Conservation (phyloP, 2,113 vertebrate genomes). For the Carlito syrichta region DNA sequence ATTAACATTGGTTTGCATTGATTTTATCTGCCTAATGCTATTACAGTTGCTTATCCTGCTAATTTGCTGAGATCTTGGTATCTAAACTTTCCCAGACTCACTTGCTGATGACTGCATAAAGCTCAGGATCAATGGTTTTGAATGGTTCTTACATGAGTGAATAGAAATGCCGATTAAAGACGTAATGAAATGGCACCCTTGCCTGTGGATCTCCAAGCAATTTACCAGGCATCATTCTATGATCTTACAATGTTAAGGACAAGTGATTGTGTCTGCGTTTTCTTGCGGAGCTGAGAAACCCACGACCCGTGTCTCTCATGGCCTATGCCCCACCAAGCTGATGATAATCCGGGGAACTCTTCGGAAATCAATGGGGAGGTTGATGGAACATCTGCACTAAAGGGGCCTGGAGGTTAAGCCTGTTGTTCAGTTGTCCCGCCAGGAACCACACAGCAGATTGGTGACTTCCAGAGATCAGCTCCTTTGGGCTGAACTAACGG, state of each 20-base stretch:
- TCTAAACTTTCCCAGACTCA: slow-evolving; percentile 43
- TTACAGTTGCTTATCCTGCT: neutral
- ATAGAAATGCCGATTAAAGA: slow-evolving; percentile 51
- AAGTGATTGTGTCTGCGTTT: slow-evolving; percentile 54
- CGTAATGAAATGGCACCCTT: slow-evolving; percentile 43
- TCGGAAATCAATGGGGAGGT: slow-evolving; percentile 45
- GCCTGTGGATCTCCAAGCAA: slow-evolving; percentile 65
- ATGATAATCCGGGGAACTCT: slow-evolving; percentile 66
- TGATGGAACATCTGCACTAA: slow-evolving; percentile 27
- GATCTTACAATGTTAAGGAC: slow-evolving; percentile 57
- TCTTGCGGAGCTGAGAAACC: slow-evolving; percentile 17
- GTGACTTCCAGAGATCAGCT: slow-evolving; percentile 36
- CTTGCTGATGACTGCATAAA: slow-evolving; percentile 51
- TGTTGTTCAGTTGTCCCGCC: slow-evolving; percentile 40
- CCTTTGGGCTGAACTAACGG: slow-evolving; percentile 32
- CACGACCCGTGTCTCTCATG: slow-evolving; percentile 50
- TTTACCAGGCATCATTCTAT: slow-evolving; percentile 65
- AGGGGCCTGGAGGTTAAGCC: slow-evolving; percentile 54
- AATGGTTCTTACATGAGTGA: slow-evolving; percentile 65
- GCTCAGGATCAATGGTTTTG: slow-evolving; percentile 68
- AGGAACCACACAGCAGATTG: slow-evolving; percentile 62
- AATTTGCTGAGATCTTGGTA: slow-evolving; percentile 44
- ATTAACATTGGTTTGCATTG: neutral
- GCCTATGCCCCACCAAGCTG: slow-evolving; percentile 55
- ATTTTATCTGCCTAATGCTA: neutral